A percentile compares a stretch with the other conserved stretches of the same genome.
Evolutionary conservation across 2,113 vertebrate genomes (phyloP).

Genomic region (Pangasianodon gigas): DNA sequence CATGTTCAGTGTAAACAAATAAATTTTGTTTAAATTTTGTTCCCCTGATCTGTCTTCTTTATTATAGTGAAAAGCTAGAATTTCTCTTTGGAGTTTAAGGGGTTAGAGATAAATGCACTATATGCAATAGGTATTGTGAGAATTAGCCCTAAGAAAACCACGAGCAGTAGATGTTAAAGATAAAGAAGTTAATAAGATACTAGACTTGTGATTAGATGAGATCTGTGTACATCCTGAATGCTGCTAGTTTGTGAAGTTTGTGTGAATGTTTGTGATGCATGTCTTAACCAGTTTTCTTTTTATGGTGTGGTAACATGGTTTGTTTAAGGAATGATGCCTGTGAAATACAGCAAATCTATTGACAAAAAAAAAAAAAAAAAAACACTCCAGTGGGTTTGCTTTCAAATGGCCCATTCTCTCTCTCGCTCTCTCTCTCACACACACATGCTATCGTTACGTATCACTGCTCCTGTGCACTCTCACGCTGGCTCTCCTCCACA

Average conservation of each 20-base stretch:
- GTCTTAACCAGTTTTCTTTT: constrained; percentile 30
- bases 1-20: not conserved
- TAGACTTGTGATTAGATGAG: not conserved
- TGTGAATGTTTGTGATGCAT: constrained; percentile 41
- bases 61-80: no score
- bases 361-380: not conserved
- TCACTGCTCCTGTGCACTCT: not conserved
- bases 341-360: constrained; percentile 34
- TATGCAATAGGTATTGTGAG: not conserved
- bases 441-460: not conserved
- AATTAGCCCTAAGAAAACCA: not conserved
- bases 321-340: constrained; percentile 55
- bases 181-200: not conserved
- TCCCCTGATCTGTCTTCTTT: not conserved
- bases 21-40: not conserved
- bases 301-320: constrained; percentile 22
- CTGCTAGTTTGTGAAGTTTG: not conserved
- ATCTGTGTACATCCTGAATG: not conserved
- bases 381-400: constrained; percentile 46
- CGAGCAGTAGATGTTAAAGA: not conserved
- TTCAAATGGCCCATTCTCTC: constrained; percentile 12
- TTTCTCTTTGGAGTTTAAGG: not conserved
- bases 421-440: constrained; percentile 3
- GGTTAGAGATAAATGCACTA: not conserved
- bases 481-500: not conserved